Evolutionary conservation across 1,140 invertebrate species (phyloP).

Genomic region (Caligus rogercresseyi): DNA sequence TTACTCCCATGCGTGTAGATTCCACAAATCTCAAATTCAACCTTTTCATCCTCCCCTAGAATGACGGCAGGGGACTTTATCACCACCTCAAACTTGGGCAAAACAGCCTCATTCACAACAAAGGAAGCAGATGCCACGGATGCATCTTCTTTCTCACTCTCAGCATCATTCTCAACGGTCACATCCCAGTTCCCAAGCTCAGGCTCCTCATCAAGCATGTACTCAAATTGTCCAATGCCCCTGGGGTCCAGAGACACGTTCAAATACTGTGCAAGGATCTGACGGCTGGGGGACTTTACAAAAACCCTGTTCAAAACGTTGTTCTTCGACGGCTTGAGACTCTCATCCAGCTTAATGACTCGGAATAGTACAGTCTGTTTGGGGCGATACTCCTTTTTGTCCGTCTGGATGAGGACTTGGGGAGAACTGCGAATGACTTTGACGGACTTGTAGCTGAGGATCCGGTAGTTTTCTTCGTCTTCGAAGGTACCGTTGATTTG

Average conservation of each 20-base stretch:
- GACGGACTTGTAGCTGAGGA: not conserved
- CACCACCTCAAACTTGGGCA: conserved; percentile 45
- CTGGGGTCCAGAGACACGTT: conserved; percentile 33
- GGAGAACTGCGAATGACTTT: not conserved
- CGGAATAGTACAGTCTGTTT: conserved; percentile 39
- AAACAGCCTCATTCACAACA: conserved; percentile 40
- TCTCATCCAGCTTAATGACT: conserved; percentile 33
- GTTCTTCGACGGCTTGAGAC: conserved; percentile 30
- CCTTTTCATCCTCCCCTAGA: not conserved
- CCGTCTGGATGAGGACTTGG: conserved; percentile 31
- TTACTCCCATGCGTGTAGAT: conserved; percentile 5
- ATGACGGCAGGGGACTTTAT: conserved; percentile 36
- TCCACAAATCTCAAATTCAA: not conserved
- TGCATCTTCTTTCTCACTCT: too few relatives aligned
- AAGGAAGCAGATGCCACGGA: conserved; percentile 27
- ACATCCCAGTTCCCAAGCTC: conserved; percentile 22
- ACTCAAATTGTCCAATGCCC: conserved; percentile 37
- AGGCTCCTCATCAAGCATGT: conserved; percentile 37
- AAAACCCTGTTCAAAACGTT: conserved; percentile 34
- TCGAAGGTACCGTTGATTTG: conserved; percentile 6
- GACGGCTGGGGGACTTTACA: conserved; percentile 40
- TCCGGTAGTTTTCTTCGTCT: not conserved
- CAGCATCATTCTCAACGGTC: too few relatives aligned
- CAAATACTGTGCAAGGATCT: conserved; percentile 40
- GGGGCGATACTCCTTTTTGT: conserved; percentile 43